Evolutionary conservation across 2,113 vertebrate species (phyloP).

Genomic region (Brachyhypopomus gauderio): DNA sequence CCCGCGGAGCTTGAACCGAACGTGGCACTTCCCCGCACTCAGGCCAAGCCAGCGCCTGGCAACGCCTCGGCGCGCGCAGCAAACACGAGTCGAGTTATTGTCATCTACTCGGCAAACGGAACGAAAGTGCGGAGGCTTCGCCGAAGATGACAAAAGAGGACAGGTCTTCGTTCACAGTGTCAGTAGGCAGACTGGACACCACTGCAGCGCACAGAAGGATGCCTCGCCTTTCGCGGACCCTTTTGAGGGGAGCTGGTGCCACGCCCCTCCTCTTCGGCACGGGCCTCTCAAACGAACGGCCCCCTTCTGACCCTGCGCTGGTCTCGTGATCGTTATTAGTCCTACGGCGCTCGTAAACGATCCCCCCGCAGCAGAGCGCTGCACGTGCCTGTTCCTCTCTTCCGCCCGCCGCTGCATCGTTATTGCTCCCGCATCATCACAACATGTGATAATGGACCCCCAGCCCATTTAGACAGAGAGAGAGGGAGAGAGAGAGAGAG

Average conservation of each 20-base stretch:
- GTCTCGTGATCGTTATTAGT: conserved; percentile 21
- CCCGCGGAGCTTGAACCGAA: conserved; percentile 26
- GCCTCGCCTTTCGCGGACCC: too few species aligned
- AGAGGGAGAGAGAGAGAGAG: not conserved
- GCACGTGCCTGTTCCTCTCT: not conserved
- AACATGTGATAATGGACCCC: conserved; percentile 26
- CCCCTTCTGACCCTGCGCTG: not conserved
- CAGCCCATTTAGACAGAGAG: conserved; percentile 5
- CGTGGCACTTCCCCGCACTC: conserved; percentile 12
- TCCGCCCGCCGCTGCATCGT: conserved; percentile 12
- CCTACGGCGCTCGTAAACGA: conserved; percentile 20
- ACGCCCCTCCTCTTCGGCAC: too few species aligned
- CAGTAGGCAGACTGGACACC: too few species aligned
- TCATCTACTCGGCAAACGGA: conserved; percentile 2
- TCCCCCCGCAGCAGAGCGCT: not conserved
- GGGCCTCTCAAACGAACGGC: too few species aligned
- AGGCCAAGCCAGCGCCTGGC: conserved; percentile 23
- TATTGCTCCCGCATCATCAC: conserved; percentile 31
- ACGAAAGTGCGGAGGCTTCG: not conserved
- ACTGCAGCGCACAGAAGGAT: too few species aligned
- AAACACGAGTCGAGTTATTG: conserved; percentile 9
- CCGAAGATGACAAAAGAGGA: not conserved
- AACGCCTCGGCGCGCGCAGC: conserved; percentile 27
- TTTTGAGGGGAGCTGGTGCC: too few species aligned
- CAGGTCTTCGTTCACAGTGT: too few species aligned